Percentiles rank a stretch among this genome's conserved stretches.
Evolutionary conservation across 2,888 invertebrate genomes (phyloP).

Genomic region (Drosophila rubida): DNA sequence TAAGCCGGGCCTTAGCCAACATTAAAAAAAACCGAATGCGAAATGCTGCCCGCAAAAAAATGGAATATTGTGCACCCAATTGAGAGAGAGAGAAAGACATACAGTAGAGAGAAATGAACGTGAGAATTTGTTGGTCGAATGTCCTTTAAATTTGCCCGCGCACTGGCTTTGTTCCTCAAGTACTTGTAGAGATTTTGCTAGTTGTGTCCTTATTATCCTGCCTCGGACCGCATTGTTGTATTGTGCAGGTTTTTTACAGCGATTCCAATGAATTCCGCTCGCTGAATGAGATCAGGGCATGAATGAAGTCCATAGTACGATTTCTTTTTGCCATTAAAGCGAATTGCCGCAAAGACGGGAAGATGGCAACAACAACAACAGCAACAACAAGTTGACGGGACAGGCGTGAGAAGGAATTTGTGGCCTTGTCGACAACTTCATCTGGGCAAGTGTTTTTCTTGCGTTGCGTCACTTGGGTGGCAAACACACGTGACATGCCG

Average conservation of each 20-base stretch:
- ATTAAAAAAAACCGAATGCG: conserved; percentile 56
- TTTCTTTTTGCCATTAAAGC: conserved; percentile 44
- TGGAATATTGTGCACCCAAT: conserved; percentile 31
- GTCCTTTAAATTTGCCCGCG: conserved; percentile 69
- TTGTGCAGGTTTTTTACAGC: conserved; percentile 12
- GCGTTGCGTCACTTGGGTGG: conserved; percentile 68
- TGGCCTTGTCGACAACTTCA: conserved; percentile 60
- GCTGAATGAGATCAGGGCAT: conserved; percentile 47
- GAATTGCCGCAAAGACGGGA: conserved; percentile 46
- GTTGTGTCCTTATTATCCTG: conserved; percentile 75
- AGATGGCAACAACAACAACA: background rate
- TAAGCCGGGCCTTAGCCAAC: conserved; percentile 72
- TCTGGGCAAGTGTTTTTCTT: conserved; percentile 47
- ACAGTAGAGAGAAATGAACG: conserved; percentile 53
- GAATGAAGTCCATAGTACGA: conserved; percentile 50
- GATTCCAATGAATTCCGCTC: conserved; percentile 60
- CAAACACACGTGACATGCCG: conserved; percentile 67
- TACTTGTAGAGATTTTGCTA: conserved; percentile 72
- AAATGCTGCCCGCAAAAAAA: conserved; percentile 63
- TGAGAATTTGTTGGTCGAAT: conserved; percentile 68
- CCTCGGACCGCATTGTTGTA: conserved; percentile 55
- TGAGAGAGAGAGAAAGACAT: conserved; percentile 11
- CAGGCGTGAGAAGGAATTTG: conserved; percentile 72
- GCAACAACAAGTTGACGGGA: conserved; percentile 14
- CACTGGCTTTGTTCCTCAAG: conserved; percentile 62